These are phyloP conservation scores for Lagocephalus sceleratus DNA, from an alignment of 2,797 vertebrate genomes.

Conservation along the genomic window DNA sequence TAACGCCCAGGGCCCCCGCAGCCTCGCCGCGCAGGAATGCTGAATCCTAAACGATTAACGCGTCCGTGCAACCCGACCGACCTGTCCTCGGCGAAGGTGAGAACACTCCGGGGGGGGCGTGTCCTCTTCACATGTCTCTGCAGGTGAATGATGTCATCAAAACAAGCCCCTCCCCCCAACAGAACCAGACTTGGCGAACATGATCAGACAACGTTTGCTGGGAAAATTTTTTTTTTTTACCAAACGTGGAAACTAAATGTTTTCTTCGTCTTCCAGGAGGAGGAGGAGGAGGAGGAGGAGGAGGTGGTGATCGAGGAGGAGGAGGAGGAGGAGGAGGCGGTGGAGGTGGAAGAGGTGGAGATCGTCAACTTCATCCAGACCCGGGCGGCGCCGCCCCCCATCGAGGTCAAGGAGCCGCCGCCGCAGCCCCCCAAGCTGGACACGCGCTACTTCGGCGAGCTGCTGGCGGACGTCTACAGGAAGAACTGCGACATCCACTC, in stretches of 20 bases:
- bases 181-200: too few species aligned
- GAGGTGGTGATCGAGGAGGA: constrained; percentile 5
- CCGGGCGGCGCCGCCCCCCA: constrained; percentile 5
- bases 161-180: neutral
- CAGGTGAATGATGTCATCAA: neutral
- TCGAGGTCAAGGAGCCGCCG: constrained; percentile 25
- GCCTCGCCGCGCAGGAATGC: too few species aligned
- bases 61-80: too few species aligned
- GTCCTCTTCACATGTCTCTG: constrained; percentile 7
- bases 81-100: too few species aligned
- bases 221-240: too few species aligned
- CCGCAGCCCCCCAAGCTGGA: constrained; percentile 77
- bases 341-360: constrained; percentile 60
- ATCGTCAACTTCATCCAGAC: constrained; percentile 50
- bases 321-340: constrained; percentile 12
- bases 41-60: too few species aligned
- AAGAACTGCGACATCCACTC: constrained; percentile 88
- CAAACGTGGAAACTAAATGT: too few species aligned
- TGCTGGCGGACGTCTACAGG: constrained; percentile 90
- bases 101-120: constrained; percentile 30
- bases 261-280: constrained; percentile 16
- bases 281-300: constrained; percentile 8
- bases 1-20: too few species aligned
- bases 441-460: constrained; percentile 90
- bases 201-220: too few species aligned